Percentiles rank a stretch among this genome's conserved stretches.
Evolutionary conservation across 2,113 vertebrate genomes (phyloP).

Genomic region (Sarotherodon lohbergeri): DNA sequence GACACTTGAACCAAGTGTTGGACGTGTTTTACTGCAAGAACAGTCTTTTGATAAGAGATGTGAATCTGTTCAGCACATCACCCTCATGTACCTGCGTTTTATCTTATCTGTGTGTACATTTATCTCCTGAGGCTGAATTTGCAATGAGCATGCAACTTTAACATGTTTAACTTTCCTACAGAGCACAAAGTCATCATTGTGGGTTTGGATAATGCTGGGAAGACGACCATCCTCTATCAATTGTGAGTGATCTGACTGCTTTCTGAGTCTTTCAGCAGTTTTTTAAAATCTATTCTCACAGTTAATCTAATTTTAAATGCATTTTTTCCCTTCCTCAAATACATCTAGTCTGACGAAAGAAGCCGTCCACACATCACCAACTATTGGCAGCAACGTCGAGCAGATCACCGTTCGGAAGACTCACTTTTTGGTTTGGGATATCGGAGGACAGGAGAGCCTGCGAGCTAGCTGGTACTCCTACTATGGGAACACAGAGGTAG

Average conservation of each 20-base stretch:
- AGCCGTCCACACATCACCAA: constrained; percentile 79
- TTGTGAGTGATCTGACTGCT: constrained; percentile 68
- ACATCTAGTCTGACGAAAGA: constrained; percentile 77
- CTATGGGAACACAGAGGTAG: constrained; percentile 81
- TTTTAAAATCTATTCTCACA: accelerated
- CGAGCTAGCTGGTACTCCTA: constrained; percentile 78
- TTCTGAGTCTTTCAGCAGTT: background rate
- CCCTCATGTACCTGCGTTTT: background rate
- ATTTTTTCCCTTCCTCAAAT: background rate
- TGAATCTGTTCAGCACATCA: background rate
- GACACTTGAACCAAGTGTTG: background rate
- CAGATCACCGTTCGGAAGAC: constrained; percentile 77
- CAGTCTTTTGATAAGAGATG: background rate
- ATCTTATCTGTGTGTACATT: constrained; percentile 15
- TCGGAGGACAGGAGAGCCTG: constrained; percentile 80
- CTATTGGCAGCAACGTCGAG: constrained; percentile 83
- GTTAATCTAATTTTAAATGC: background rate
- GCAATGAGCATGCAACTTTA: background rate
- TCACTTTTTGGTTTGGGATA: constrained; percentile 83
- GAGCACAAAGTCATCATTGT: constrained; percentile 85
- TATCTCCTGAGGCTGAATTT: background rate
- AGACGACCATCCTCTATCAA: constrained; percentile 83
- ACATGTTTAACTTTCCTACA: constrained; percentile 27
- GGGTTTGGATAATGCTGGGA: constrained; percentile 83
- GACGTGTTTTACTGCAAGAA: background rate